Evolutionary conservation across 2,797 vertebrate genomes (phyloP).

Genomic region (Synaphobranchus kaupii): DNA sequence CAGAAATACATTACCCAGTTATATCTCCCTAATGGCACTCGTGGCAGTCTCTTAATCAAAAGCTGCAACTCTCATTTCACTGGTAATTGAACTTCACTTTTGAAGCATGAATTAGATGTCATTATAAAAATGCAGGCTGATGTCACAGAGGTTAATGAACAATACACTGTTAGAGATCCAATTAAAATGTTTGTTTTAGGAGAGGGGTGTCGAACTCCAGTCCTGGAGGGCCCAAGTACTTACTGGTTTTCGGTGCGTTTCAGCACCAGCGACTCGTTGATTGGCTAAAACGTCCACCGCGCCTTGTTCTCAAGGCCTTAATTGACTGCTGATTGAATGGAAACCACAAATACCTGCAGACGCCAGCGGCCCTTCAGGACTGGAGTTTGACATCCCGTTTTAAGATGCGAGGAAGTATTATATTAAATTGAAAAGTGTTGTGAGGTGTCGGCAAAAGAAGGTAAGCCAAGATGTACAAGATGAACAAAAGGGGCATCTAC

Average conservation of each 20-base stretch:
- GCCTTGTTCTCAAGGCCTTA: too few species aligned
- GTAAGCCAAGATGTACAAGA: neutral
- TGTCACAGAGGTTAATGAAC: conserved; percentile 30
- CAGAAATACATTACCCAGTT: conserved; percentile 26
- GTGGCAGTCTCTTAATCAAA: conserved; percentile 41
- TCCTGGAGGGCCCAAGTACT: too few species aligned
- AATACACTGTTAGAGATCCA: conserved; percentile 21
- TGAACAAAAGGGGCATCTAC: neutral
- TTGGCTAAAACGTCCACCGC: too few species aligned
- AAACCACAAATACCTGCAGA: too few species aligned
- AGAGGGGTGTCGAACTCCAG: neutral
- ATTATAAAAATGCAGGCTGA: conserved; percentile 24
- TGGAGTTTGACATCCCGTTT: neutral
- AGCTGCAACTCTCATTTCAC: conserved; percentile 37
- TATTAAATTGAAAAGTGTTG: neutral
- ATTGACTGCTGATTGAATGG: too few species aligned
- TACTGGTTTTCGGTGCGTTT: too few species aligned
- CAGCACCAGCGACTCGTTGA: too few species aligned
- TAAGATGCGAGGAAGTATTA: neutral
- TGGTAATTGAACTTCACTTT: conserved; percentile 33
- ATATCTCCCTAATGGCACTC: conserved; percentile 45
- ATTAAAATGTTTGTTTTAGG: conserved; percentile 29
- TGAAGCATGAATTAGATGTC: conserved; percentile 30
- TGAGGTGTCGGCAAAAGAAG: neutral
- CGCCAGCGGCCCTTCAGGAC: too few species aligned